A percentile compares a stretch with the other conserved stretches of the same genome.
Evolutionary conservation across 2,888 invertebrate species (phyloP).

Genomic region (Homarus gammarus): DNA sequence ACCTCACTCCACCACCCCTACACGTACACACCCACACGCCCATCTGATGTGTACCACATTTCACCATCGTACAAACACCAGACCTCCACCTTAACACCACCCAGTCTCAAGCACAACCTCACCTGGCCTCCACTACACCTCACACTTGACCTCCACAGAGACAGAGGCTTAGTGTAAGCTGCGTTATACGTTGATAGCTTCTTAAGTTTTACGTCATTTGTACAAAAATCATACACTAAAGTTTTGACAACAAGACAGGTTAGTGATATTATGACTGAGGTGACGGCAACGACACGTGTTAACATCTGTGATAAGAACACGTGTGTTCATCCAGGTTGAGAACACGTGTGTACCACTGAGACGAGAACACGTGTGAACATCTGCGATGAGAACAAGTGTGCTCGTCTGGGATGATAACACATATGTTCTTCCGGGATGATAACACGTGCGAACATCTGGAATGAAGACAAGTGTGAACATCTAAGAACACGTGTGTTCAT

Average conservation of each 20-base stretch:
- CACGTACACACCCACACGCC: background rate
- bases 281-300: background rate
- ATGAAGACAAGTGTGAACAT: background rate
- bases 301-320: background rate
- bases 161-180: no score
- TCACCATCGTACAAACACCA: no score
- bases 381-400: background rate
- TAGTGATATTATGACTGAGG: no score
- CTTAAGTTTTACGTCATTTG: background rate
- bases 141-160: no score
- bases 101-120: no score
- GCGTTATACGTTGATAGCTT: no score
- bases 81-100: no score
- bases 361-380: background rate
- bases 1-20: background rate
- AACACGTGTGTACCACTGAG: background rate
- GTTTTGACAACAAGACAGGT: no score
- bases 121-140: no score
- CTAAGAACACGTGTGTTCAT: no score
- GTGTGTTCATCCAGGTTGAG: background rate
- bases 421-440: background rate
- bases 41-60: no score
- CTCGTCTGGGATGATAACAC: background rate
- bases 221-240: background rate
- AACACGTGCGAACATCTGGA: background rate